A percentile compares a stretch with the other conserved stretches of the same genome.
These are phyloP conservation scores for Cheilosia soror DNA, from an alignment of 2,888 invertebrate species.

Conservation along the genomic window DNA sequence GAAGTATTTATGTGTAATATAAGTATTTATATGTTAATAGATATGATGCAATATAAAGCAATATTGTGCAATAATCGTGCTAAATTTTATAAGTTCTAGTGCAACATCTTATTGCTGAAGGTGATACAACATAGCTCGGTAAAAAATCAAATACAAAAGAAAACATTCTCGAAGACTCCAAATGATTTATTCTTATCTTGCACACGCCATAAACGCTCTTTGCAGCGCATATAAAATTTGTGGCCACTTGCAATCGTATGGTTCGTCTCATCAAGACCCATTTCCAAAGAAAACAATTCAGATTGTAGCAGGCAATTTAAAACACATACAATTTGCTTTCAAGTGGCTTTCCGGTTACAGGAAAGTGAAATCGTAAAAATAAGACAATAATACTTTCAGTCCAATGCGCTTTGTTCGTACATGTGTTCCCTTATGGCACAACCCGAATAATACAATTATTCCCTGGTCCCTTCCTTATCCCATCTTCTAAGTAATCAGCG, in stretches of 20 bases:
- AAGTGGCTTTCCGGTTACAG: slow-evolving; percentile 42
- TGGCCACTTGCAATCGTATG: not conserved
- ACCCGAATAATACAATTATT: slow-evolving; percentile 19
- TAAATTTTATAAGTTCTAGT: too few relatives aligned
- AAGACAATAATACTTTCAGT: not conserved
- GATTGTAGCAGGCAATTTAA: not conserved
- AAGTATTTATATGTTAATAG: too few relatives aligned
- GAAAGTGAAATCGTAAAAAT: slow-evolving; percentile 25
- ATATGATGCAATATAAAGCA: too few relatives aligned
- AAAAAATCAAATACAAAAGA: too few relatives aligned
- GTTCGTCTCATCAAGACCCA: slow-evolving; percentile 10
- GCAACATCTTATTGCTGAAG: too few relatives aligned
- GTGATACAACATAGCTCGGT: too few relatives aligned
- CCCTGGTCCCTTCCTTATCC: slow-evolving; percentile 24
- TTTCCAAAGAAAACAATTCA: slow-evolving; percentile 11
- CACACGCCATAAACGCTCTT: slow-evolving; percentile 1
- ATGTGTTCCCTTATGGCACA: slow-evolving; percentile 13
- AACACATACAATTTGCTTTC: slow-evolving; percentile 14
- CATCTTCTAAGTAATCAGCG: slow-evolving; percentile 37
- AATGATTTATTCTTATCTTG: too few relatives aligned
- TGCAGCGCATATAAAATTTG: not conserved
- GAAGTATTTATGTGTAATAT: too few relatives aligned
- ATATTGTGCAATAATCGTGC: too few relatives aligned
- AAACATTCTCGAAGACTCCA: not conserved
- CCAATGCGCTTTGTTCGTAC: not conserved